A percentile compares a stretch with the other conserved stretches of the same genome.
phyloP scores from a whole-genome alignment of 2,113 vertebrate species.

The Urocynchramus pylzowi region DNA sequence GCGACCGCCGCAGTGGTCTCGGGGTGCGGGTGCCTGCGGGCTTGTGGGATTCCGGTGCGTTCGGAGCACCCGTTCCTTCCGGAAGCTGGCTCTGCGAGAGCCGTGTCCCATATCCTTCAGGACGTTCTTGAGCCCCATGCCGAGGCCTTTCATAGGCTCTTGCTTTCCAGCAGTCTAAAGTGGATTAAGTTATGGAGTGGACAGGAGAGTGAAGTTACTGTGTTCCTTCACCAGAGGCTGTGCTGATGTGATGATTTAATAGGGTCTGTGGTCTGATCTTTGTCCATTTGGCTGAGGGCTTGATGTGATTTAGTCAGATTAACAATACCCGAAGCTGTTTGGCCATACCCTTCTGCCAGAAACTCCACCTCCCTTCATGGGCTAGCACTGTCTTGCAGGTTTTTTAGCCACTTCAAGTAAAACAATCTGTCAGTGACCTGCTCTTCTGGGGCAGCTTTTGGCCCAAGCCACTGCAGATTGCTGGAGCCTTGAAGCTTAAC shows the following conservation, averaged over 20 bases:
- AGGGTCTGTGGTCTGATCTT: neutral
- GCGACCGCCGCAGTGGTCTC: accelerated
- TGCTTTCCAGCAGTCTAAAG: neutral
- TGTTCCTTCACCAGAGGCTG: neutral
- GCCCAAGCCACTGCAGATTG: neutral
- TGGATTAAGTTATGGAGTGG: neutral
- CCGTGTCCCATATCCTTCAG: neutral
- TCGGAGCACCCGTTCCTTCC: too few relatives aligned
- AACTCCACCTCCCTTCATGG: too few relatives aligned
- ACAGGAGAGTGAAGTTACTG: neutral
- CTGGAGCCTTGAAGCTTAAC: neutral
- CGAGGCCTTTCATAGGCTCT: too few relatives aligned
- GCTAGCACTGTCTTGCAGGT: neutral
- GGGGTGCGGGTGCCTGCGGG: accelerated
- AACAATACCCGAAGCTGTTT: neutral
- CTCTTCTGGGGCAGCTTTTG: accelerated
- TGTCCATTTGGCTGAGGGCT: neutral
- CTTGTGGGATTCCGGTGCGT: accelerated
- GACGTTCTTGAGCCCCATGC: neutral
- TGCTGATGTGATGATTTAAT: neutral
- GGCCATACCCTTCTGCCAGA: neutral
- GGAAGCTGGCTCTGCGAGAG: neutral
- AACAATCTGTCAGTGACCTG: neutral
- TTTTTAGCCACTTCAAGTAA: neutral
- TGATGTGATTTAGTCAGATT: neutral